Evolutionary conservation across 1,140 invertebrate species (phyloP).

Genomic region (Cephus cinctus): DNA sequence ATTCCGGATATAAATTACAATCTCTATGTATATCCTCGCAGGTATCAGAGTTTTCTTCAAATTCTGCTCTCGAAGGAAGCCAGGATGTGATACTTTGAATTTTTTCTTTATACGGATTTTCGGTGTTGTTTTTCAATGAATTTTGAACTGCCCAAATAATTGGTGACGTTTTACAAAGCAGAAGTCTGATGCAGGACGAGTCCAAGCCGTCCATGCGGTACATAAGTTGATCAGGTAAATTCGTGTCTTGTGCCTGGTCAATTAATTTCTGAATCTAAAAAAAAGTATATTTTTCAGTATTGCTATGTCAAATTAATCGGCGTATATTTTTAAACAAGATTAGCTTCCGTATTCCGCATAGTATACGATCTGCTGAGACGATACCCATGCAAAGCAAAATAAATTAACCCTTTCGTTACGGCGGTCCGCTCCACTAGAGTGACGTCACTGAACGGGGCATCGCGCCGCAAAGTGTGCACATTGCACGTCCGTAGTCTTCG

Average conservation of each 20-base stretch:
- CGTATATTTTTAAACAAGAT: too few species aligned
- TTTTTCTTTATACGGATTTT: conserved; percentile 22
- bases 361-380: too few species aligned
- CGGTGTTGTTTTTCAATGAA: conserved; percentile 51
- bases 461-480: too few species aligned
- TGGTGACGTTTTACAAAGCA: conserved; percentile 76
- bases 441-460: too few species aligned
- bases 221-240: conserved; percentile 65
- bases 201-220: conserved; percentile 59
- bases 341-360: too few species aligned
- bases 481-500: too few species aligned
- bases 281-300: conserved; percentile 4
- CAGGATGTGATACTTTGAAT: conserved; percentile 38
- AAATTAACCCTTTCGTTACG: too few species aligned
- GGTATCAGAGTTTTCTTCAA: conserved; percentile 61
- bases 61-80: conserved; percentile 65
- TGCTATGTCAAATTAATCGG: too few species aligned
- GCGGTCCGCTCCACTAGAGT: too few species aligned
- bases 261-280: conserved; percentile 59
- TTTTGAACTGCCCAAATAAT: conserved; percentile 74
- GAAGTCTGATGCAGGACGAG: conserved; percentile 68
- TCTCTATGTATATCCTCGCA: conserved; percentile 67
- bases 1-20: conserved; percentile 45
- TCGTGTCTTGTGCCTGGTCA: conserved; percentile 58
- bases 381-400: too few species aligned